These are phyloP conservation scores for Acanthochromis polyacanthus DNA, from an alignment of 2,113 vertebrate genomes.

Conservation along the genomic window DNA sequence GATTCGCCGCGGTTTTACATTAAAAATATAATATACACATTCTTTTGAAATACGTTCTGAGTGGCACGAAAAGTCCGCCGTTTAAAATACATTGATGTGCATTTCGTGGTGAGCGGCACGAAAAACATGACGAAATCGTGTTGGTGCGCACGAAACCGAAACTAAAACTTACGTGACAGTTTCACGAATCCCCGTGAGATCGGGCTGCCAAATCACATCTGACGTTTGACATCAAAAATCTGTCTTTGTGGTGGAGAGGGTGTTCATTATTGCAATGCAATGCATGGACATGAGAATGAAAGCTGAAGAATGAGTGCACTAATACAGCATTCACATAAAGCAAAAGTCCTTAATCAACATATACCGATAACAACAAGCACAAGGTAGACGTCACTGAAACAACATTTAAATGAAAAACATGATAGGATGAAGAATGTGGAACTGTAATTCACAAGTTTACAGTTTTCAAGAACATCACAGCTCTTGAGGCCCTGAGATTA, in stretches of 20 bases:
- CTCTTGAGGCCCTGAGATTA: constrained; percentile 45
- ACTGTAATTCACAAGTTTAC: constrained; percentile 63
- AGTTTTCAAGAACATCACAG: constrained; percentile 64
- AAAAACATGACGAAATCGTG: too few relatives aligned
- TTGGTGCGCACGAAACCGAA: too few relatives aligned
- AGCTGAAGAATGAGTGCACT: constrained; percentile 31
- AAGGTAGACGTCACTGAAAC: constrained; percentile 21
- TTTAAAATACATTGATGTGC: too few relatives aligned
- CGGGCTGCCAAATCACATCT: not conserved
- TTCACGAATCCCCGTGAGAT: too few relatives aligned
- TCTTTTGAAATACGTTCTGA: too few relatives aligned
- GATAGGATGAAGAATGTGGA: not conserved
- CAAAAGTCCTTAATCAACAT: constrained; percentile 16
- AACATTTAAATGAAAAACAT: constrained; percentile 8
- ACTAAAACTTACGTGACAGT: too few relatives aligned
- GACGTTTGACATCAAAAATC: constrained; percentile 52
- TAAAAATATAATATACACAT: too few relatives aligned
- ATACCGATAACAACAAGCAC: constrained; percentile 21
- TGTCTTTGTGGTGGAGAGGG: not conserved
- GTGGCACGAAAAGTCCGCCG: too few relatives aligned
- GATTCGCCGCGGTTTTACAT: too few relatives aligned
- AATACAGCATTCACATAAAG: constrained; percentile 36
- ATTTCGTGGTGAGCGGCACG: too few relatives aligned
- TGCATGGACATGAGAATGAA: constrained; percentile 61
- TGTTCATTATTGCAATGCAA: constrained; percentile 11